Evolutionary conservation across 2,888 invertebrate species (phyloP), one percentile per base, ranked within the genome.

Genomic region (Meteorus cinctellus): DNA sequence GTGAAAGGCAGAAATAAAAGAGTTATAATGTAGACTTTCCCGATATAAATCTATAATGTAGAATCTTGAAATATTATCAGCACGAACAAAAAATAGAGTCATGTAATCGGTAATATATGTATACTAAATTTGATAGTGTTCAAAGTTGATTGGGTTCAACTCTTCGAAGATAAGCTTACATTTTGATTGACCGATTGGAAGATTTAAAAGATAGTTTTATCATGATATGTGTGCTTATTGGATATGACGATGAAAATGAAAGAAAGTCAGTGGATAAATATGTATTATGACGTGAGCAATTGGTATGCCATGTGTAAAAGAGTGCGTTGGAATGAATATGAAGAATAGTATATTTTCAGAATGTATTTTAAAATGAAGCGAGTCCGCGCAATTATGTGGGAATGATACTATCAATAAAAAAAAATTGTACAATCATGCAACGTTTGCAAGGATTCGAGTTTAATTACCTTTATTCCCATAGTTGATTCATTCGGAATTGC

Each of bases 281-380:
- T 41, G 14, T 62, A 67, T 45, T 34, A 34, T 34, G 2, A 24
- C 63, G 48, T 19, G 16, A 19, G 45, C 29, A 59, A 45, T 55
- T 19, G 68, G 19, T 19, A 48, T 41, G n/a, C 51, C 36, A 67
- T 68, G 45, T 36, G 27, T 65, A 68, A 12, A 10, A 48, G 65
- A 60, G 19, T 74, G 45, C 51, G 51, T 10, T 8, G n/a, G 62
- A 73, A 34, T 48, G 36, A 31, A 51, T 34, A 51, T 72, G 27
- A 70, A 60, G 78, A 82, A 88, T 87, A 88, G 87, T 88, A 84
- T 88, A 88, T 88, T 88, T 88, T 88, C 87, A 88, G 88, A 88
- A 79, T 81, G 80, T 87, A 87, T 88, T 88, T 88, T 85, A 84
- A 87, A 85, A 81, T 68, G 29, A 60, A 73, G 45, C 60, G 14